phyloP scores from a whole-genome alignment of 2,797 vertebrate species.

The Apogon hyalosoma region DNA sequence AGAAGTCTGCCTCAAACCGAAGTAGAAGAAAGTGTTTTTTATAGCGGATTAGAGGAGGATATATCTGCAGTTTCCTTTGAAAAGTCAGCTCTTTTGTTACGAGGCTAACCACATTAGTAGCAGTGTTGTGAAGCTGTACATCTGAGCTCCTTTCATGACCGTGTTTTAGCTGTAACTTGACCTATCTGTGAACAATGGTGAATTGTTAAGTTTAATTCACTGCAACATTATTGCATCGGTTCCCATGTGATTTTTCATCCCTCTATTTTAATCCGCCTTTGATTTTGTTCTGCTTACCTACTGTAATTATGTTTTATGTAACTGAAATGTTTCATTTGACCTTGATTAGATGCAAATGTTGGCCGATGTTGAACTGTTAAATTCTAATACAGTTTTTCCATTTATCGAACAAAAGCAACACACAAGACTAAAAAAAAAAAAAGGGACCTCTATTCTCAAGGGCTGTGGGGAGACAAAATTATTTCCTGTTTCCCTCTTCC shows the following conservation, averaged over 20 bases:
- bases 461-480: conserved; percentile 70
- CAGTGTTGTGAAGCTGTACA: conserved; percentile 11
- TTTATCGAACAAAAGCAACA: conserved; percentile 55
- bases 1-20: conserved; percentile 87
- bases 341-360: conserved; percentile 45
- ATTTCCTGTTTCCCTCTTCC: conserved; percentile 77
- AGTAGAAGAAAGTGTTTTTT: conserved; percentile 60
- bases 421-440: conserved; percentile 54
- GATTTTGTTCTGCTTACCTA: conserved; percentile 52
- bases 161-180: conserved; percentile 41
- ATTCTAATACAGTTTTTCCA: conserved; percentile 48
- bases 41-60: conserved; percentile 47
- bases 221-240: conserved; percentile 45
- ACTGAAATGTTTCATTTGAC: conserved; percentile 42
- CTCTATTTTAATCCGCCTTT: conserved; percentile 45
- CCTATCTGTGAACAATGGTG: conserved; percentile 57
- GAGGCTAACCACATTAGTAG: conserved; percentile 40
- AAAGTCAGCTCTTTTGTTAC: conserved; percentile 38
- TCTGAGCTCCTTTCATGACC: conserved; percentile 46
- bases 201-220: conserved; percentile 61
- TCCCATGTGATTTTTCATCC: conserved; percentile 42
- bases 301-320: conserved; percentile 58
- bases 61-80: conserved; percentile 20
- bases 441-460: conserved; percentile 51
- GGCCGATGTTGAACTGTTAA: conserved; percentile 34